Conservation (phyloP, 2,797 vertebrate genomes). For the Typhlichthys subterraneus region DNA sequence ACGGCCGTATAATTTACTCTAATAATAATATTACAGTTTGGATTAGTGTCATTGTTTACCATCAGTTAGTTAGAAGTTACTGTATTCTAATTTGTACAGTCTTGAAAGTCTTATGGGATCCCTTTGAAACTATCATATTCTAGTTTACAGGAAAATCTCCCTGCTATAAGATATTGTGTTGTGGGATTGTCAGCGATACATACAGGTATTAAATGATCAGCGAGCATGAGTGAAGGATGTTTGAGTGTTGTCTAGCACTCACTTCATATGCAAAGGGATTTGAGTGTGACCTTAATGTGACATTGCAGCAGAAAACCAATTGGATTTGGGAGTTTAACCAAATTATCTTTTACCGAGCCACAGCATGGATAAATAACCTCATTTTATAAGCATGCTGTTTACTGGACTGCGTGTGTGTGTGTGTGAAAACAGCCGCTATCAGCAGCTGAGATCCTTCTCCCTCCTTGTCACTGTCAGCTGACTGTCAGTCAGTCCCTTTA, state of each 20-base stretch:
- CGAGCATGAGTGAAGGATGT: background rate
- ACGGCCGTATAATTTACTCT: no score
- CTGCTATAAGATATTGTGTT: no score
- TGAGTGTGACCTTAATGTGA: slow-evolving; percentile 10
- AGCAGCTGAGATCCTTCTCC: slow-evolving; percentile 41
- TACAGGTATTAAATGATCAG: background rate
- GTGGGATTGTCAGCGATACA: background rate
- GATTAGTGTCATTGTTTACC: background rate
- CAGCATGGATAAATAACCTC: slow-evolving; percentile 9
- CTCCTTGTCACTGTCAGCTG: slow-evolving; percentile 64
- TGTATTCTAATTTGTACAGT: background rate
- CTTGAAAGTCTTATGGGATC: background rate
- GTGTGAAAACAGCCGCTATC: slow-evolving; percentile 22
- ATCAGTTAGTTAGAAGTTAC: background rate
- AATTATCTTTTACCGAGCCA: slow-evolving; percentile 30
- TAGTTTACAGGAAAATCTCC: no score
- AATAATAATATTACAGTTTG: no score
- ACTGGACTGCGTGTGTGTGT: slow-evolving; percentile 16
- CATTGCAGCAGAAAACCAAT: slow-evolving; percentile 1
- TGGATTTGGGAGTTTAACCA: slow-evolving; percentile 16
- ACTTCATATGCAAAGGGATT: background rate
- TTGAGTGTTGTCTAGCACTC: background rate
- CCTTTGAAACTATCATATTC: background rate
- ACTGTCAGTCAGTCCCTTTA: slow-evolving; percentile 48
- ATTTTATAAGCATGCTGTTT: slow-evolving; percentile 41